Evolutionary conservation across 2,888 invertebrate genomes (phyloP).

Genomic region (Apomyelois bistriatella): DNA sequence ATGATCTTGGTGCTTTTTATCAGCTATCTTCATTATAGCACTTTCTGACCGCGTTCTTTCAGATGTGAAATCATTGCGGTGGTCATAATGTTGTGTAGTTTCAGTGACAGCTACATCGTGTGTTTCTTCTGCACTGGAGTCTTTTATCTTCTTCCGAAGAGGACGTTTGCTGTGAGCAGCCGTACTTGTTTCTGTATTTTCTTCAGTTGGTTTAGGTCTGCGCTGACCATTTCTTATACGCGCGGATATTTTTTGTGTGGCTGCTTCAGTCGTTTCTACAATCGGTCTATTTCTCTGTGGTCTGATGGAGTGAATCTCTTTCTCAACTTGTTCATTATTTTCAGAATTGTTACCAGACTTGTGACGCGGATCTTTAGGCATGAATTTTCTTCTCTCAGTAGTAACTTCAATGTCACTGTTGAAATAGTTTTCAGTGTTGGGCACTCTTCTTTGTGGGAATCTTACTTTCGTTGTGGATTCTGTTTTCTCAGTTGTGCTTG

Average conservation of each 20-base stretch:
- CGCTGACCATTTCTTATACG: constrained; percentile 62
- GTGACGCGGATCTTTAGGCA: constrained; percentile 71
- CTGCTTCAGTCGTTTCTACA: constrained; percentile 50
- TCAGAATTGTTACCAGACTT: constrained; percentile 46
- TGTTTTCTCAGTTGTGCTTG: constrained; percentile 62
- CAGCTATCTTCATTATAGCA: constrained; percentile 80
- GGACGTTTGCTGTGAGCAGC: constrained; percentile 54
- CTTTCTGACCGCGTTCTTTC: constrained; percentile 73
- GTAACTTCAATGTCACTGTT: constrained; percentile 57
- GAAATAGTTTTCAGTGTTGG: constrained; percentile 47
- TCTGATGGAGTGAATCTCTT: constrained; percentile 48
- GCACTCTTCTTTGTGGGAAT: constrained; percentile 72
- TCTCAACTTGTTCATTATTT: constrained; percentile 53
- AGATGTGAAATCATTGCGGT: constrained; percentile 58
- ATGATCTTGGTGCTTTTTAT: constrained; percentile 69
- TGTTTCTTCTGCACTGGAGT: constrained; percentile 61
- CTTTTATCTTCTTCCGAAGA: constrained; percentile 59
- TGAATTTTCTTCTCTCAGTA: constrained; percentile 75
- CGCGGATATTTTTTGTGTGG: constrained; percentile 64
- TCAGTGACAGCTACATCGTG: constrained; percentile 63
- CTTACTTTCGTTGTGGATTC: constrained; percentile 62
- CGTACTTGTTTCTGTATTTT: constrained; percentile 52
- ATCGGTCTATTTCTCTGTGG: constrained; percentile 56
- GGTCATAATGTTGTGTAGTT: constrained; percentile 43
- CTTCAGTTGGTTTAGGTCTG: constrained; percentile 62